Evolutionary conservation across 2,888 invertebrate genomes (phyloP), one percentile per base, ranked within the genome.

Genomic region (Macroteleia sp.): DNA sequence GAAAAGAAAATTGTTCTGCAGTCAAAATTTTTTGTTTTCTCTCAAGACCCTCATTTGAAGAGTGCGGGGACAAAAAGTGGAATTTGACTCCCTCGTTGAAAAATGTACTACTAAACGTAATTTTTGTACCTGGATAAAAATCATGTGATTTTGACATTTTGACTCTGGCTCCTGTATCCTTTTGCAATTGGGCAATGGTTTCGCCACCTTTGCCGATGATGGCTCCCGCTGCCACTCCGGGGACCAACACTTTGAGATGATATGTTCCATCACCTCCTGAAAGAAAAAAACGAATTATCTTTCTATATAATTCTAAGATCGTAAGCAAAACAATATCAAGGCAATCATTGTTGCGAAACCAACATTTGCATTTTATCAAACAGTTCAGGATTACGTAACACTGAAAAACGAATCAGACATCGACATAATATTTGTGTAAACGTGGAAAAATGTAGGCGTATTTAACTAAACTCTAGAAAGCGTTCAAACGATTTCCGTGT

Each of bases 91-190:
- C n/a, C n/a, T n/a, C n/a, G n/a, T n/a, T n/a, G n/a, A n/a, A n/a
- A n/a, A n/a, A n/a, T n/a, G n/a, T n/a, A n/a, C n/a, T n/a, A n/a
- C n/a, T n/a, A n/a, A n/a, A n/a, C n/a, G n/a, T n/a, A n/a, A n/a
- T n/a, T n/a, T n/a, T 59, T 61, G 12, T 92, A 99, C 99, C 99
- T 93, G 99, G 99, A 93, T 99, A 99, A 92, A 97, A 98, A 92
- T 99, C 99, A 90, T 98, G 98, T 61, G 98, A 97, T 93, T 99
- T 99, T 88, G 99, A 99, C 99, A 99, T 99, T 94, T 99, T 99
- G 86, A 99, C 97, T 88, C 98, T 95, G 86, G 99, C 98, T 86
- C 98, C 98, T 59, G 98, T 97, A 92, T 99, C 99, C 92, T 98
- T 98, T 92, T 99, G 99, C 89, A 99, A 93, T 91, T 98, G 97